These are phyloP conservation scores for Thelaira solivaga DNA, from an alignment of 2,888 invertebrate species.

Conservation along the genomic window DNA sequence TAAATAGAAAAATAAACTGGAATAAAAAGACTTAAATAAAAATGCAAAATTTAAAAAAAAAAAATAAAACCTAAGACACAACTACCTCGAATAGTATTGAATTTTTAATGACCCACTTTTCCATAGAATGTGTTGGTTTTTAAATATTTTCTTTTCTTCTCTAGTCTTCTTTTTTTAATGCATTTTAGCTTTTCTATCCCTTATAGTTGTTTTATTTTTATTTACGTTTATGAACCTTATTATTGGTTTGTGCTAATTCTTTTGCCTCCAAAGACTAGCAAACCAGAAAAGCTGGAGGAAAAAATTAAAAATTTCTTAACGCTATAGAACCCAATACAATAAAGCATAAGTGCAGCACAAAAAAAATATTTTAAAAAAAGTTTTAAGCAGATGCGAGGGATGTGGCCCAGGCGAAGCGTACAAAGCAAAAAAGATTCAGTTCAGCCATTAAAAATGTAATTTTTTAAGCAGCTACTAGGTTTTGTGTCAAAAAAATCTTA, in stretches of 20 bases:
- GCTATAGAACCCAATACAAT: neutral
- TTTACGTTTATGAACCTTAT: constrained; percentile 65
- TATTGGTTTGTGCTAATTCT: constrained; percentile 74
- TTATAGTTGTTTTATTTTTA: constrained; percentile 2
- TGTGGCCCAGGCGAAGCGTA: too few species aligned
- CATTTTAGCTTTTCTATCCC: neutral
- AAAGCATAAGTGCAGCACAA: too few species aligned
- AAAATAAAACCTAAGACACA: constrained; percentile 39
- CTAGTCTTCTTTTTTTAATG: neutral
- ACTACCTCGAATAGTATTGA: constrained; percentile 61
- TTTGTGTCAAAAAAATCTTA: too few species aligned
- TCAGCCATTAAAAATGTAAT: too few species aligned
- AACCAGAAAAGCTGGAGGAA: constrained; percentile 1
- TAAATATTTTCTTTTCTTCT: too few species aligned
- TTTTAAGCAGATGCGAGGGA: too few species aligned
- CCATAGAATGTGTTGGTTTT: neutral
- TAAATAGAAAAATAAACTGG: neutral
- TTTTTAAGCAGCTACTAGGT: too few species aligned
- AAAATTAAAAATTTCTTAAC: neutral
- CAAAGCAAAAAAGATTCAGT: too few species aligned
- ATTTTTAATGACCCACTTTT: constrained; percentile 75
- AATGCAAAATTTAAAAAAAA: neutral
- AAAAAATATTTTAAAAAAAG: too few species aligned
- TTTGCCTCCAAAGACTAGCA: constrained; percentile 38
- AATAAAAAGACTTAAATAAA: neutral